Percentiles rank a stretch among this genome's conserved stretches.
These are phyloP conservation scores for Volucella inanis DNA, from an alignment of 2,888 invertebrate species.

Conservation along the genomic window DNA sequence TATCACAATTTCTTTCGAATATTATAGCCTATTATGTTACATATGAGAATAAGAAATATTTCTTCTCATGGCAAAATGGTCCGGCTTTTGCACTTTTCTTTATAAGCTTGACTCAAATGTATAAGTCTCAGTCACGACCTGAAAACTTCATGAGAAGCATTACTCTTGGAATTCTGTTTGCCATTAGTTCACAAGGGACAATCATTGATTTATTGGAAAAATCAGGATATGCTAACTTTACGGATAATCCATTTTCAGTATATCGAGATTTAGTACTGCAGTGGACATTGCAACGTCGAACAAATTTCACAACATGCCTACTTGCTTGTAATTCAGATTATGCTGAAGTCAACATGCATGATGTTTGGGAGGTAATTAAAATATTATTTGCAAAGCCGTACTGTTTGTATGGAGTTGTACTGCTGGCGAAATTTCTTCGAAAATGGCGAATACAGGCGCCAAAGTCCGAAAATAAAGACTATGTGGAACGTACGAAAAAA, in stretches of 20 bases:
- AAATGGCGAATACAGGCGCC: constrained; percentile 80
- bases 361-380: constrained; percentile 81
- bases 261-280: constrained; percentile 80
- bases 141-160: constrained; percentile 79
- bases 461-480: constrained; percentile 77
- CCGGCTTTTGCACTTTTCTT: constrained; percentile 80
- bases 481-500: constrained; percentile 84
- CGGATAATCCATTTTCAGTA: constrained; percentile 79
- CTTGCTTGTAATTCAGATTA: constrained; percentile 81
- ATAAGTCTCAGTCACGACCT: constrained; percentile 74
- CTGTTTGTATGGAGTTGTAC: constrained; percentile 81
- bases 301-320: constrained; percentile 80
- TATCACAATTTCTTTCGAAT: constrained; percentile 81
- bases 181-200: constrained; percentile 79
- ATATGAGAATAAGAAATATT: constrained; percentile 80
- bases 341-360: constrained; percentile 78
- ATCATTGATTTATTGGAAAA: constrained; percentile 79
- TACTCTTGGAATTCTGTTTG: constrained; percentile 78
- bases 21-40: constrained; percentile 80
- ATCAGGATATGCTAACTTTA: constrained; percentile 77
- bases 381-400: constrained; percentile 82
- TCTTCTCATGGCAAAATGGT: constrained; percentile 81
- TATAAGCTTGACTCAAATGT: constrained; percentile 77
- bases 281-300: constrained; percentile 80
- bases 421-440: constrained; percentile 81